A percentile compares a stretch with the other conserved stretches of the same genome.
Conservation (phyloP, 2,888 invertebrate species). For the Erannis defoliaria region DNA sequence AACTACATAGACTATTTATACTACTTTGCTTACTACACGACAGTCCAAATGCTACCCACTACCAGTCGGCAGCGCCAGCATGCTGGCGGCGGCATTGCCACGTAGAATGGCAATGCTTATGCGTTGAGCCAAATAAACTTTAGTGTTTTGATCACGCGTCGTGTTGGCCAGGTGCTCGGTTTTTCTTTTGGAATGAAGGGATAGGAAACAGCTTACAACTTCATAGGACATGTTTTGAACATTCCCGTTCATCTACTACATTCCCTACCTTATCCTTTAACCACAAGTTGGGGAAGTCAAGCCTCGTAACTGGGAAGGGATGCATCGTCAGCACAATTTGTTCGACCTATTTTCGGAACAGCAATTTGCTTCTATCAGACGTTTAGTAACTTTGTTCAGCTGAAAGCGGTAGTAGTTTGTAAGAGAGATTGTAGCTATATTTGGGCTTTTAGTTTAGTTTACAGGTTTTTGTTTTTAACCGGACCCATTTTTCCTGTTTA, state of each 20-base stretch:
- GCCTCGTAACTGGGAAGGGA: conserved; percentile 6
- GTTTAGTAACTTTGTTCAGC: conserved; percentile 22
- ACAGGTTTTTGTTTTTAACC: not conserved
- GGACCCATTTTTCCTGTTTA: no score
- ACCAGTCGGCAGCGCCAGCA: no score
- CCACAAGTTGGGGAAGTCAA: conserved; percentile 7
- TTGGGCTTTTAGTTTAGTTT: not conserved
- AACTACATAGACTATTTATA: no score
- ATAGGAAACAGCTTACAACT: no score
- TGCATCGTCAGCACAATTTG: conserved; percentile 30
- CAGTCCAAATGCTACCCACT: no score
- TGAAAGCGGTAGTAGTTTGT: conserved; percentile 14
- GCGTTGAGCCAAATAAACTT: no score
- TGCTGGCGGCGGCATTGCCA: no score
- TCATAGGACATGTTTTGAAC: not conserved
- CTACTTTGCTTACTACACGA: no score
- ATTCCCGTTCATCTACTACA: not conserved
- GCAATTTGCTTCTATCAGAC: conserved; percentile 35
- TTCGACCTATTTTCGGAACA: conserved; percentile 39
- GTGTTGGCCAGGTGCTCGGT: no score
- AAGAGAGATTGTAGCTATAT: not conserved
- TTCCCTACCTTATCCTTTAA: not conserved
- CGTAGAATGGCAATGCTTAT: no score
- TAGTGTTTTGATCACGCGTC: no score
- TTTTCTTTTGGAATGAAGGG: no score